These are phyloP conservation scores for Rhodeus uyekii DNA, from an alignment of 2,797 vertebrate genomes.

Conservation along the genomic window DNA sequence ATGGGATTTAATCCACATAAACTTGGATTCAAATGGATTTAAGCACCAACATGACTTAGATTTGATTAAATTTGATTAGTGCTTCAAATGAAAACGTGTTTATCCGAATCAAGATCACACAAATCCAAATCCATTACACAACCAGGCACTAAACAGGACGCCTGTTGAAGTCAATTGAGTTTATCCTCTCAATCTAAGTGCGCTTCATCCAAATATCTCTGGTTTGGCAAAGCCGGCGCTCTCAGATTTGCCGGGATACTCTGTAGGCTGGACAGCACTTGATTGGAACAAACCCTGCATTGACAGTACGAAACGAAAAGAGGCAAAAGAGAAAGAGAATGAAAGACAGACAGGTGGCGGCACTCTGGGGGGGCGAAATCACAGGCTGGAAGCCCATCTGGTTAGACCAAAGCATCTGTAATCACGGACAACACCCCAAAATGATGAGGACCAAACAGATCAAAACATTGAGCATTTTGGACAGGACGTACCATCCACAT, in stretches of 20 bases:
- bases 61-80: not conserved
- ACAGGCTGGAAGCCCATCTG: conserved; percentile 38
- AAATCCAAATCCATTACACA: conserved; percentile 33
- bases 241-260: conserved; percentile 59
- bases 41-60: not conserved
- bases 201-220: conserved; percentile 59
- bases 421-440: conserved; percentile 36
- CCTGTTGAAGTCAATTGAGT: conserved; percentile 42
- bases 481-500: not conserved
- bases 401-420: conserved; percentile 44
- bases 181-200: conserved; percentile 62
- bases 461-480: conserved; percentile 2
- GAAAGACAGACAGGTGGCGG: conserved; percentile 44
- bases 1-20: conserved; percentile 8
- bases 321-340: not conserved
- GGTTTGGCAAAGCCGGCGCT: conserved; percentile 51
- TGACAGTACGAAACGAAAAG: conserved; percentile 22
- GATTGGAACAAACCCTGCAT: conserved; percentile 39
- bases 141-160: conserved; percentile 20
- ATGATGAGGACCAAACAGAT: conserved; percentile 1
- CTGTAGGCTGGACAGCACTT: conserved; percentile 53
- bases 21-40: not conserved
- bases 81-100: not conserved
- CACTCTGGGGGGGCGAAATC: conserved; percentile 37
- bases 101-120: conserved; percentile 4